phyloP scores from a whole-genome alignment of 2,888 invertebrate species.

The Hypolimnas misippus region DNA sequence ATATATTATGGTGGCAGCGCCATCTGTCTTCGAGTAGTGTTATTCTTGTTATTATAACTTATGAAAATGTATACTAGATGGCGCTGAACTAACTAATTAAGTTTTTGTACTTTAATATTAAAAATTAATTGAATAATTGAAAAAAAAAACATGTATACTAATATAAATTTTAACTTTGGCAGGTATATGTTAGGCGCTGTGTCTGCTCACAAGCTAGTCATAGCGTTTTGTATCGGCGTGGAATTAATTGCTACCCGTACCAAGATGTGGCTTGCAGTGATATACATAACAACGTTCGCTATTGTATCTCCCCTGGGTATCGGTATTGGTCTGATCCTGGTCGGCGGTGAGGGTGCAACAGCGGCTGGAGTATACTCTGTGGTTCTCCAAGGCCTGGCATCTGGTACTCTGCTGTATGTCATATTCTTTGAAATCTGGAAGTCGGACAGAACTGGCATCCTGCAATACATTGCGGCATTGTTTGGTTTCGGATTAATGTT shows the following conservation, averaged over 20 bases:
- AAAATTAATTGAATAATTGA: background rate
- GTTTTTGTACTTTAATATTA: background rate
- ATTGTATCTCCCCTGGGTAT: conserved; percentile 92
- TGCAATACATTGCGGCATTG: conserved; percentile 87
- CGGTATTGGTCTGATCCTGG: conserved; percentile 88
- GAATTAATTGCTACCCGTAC: conserved; percentile 90
- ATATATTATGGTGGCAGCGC: conserved; percentile 29
- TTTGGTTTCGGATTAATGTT: conserved; percentile 90
- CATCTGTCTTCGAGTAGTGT: conserved; percentile 50
- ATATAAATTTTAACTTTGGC: conserved; percentile 38
- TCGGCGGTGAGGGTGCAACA: conserved; percentile 82
- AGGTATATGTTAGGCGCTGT: conserved; percentile 94
- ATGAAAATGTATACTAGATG: conserved; percentile 47
- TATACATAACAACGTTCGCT: conserved; percentile 90
- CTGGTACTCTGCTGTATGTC: conserved; percentile 96
- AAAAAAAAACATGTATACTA: background rate
- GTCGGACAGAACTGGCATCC: conserved; percentile 82
- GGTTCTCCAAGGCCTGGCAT: conserved; percentile 92
- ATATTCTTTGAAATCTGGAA: conserved; percentile 97
- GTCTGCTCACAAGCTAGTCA: conserved; percentile 92
- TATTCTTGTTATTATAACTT: background rate
- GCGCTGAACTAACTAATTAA: conserved; percentile 40
- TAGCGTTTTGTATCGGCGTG: conserved; percentile 94
- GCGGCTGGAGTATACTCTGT: conserved; percentile 86
- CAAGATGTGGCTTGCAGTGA: conserved; percentile 83